phyloP scores from a whole-genome alignment of 2,797 vertebrate genomes.

The Falco columbarius region DNA sequence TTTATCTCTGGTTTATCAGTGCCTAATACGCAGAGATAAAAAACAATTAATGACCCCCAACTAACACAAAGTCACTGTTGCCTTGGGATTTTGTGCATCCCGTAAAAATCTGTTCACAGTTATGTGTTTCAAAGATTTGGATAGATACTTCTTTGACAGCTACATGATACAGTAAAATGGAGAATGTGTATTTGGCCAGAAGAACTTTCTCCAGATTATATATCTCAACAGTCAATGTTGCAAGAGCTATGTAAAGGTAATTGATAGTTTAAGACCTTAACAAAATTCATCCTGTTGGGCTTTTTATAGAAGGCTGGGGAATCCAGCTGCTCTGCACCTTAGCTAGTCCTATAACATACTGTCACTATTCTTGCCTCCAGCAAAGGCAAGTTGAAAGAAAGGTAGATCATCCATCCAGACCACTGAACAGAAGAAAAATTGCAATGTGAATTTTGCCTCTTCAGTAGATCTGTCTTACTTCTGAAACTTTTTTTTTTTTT shows the following conservation, averaged over 20 bases:
- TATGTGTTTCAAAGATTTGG: neutral
- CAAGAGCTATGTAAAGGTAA: conserved; percentile 50
- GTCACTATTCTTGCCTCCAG: conserved; percentile 54
- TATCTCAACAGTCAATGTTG: conserved; percentile 24
- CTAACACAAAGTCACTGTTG: neutral
- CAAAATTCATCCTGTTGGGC: conserved; percentile 58
- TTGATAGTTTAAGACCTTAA: conserved; percentile 50
- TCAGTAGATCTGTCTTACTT: conserved; percentile 9
- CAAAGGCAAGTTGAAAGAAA: conserved; percentile 62
- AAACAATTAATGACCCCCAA: conserved; percentile 24
- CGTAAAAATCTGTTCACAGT: neutral
- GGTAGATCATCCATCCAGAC: conserved; percentile 48
- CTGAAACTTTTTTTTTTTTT: neutral
- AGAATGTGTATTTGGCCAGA: conserved; percentile 22
- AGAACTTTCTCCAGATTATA: conserved; percentile 35
- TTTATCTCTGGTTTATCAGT: neutral
- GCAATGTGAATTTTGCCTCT: conserved; percentile 2
- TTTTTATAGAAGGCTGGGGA: conserved; percentile 53
- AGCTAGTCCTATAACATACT: conserved; percentile 28
- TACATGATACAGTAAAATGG: neutral
- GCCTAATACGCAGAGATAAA: neutral
- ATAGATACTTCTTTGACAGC: conserved; percentile 22
- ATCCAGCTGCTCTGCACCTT: conserved; percentile 50
- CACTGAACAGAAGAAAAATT: conserved; percentile 18
- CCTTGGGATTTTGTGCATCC: conserved; percentile 47